Evolutionary conservation across 2,888 invertebrate genomes (phyloP).

Genomic region (Ecliptopera silaceata): DNA sequence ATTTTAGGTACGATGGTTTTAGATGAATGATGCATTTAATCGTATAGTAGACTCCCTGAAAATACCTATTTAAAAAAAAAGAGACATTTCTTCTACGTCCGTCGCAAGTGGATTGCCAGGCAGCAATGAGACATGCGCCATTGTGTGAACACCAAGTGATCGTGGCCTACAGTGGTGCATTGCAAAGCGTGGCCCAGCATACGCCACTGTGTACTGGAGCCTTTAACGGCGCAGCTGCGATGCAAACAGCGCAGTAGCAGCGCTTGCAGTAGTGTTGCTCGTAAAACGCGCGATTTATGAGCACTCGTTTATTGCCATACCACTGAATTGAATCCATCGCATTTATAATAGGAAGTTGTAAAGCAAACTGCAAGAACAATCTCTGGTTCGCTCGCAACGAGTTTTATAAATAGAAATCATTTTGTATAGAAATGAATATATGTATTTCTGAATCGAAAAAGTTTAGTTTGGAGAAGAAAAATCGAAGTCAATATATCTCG

Average conservation of each 20-base stretch:
- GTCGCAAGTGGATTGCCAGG: too few relatives aligned
- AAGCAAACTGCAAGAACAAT: constrained; percentile 10
- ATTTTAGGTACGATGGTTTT: too few relatives aligned
- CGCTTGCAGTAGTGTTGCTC: constrained; percentile 9
- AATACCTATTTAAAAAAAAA: too few relatives aligned
- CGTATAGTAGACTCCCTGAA: too few relatives aligned
- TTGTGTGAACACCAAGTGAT: too few relatives aligned
- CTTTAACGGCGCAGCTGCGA: constrained; percentile 11
- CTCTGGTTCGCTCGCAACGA: not conserved
- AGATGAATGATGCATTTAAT: too few relatives aligned
- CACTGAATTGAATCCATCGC: constrained; percentile 16
- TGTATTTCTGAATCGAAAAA: not conserved
- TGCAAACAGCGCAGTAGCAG: constrained; percentile 6
- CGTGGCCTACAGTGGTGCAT: too few relatives aligned
- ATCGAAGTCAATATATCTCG: constrained; percentile 1
- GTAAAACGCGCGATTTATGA: constrained; percentile 20
- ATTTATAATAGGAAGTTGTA: constrained; percentile 15
- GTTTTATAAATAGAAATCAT: not conserved
- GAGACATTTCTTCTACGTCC: too few relatives aligned
- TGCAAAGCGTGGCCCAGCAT: too few relatives aligned
- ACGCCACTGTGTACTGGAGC: too few relatives aligned
- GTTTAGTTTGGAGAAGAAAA: not conserved
- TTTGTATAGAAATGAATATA: constrained; percentile 1
- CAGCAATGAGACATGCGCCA: too few relatives aligned
- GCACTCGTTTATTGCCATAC: constrained; percentile 16